Conservation (phyloP, 2,797 vertebrate species). For the Oryzias dopingdopingensis region DNA sequence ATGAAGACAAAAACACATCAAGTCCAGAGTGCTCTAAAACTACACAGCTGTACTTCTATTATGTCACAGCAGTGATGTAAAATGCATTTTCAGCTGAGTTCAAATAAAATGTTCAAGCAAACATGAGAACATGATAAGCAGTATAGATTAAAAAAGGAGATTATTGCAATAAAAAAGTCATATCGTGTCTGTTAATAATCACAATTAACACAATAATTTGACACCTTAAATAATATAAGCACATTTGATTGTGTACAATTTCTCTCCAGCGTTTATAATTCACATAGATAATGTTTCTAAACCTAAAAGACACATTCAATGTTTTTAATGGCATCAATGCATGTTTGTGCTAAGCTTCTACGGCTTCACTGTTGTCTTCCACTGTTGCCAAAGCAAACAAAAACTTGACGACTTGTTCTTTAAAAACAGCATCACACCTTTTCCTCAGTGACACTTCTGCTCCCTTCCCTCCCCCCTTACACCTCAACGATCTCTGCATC, state of each 20-base stretch:
- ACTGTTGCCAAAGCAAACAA: constrained; percentile 7
- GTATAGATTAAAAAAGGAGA: too few species aligned
- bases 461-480: constrained; percentile 31
- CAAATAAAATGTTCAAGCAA: constrained; percentile 11
- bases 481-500: constrained; percentile 34
- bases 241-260: constrained; percentile 27
- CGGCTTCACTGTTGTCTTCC: constrained; percentile 28
- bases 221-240: too few species aligned
- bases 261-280: constrained; percentile 17
- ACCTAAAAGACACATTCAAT: neutral
- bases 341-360: constrained; percentile 48
- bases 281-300: too few species aligned
- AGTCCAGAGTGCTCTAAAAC: too few species aligned
- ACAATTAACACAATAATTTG: too few species aligned
- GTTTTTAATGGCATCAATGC: constrained; percentile 31
- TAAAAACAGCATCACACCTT: constrained; percentile 38
- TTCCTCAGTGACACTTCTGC: constrained; percentile 28
- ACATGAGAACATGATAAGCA: neutral
- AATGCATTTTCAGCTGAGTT: neutral
- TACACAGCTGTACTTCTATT: too few species aligned
- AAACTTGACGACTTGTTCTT: constrained; percentile 14
- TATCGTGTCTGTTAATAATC: too few species aligned
- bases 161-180: too few species aligned
- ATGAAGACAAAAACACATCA: too few species aligned
- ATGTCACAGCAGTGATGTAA: too few species aligned